Conservation (phyloP, 2,797 vertebrate genomes). For the Naso thynnoides region DNA sequence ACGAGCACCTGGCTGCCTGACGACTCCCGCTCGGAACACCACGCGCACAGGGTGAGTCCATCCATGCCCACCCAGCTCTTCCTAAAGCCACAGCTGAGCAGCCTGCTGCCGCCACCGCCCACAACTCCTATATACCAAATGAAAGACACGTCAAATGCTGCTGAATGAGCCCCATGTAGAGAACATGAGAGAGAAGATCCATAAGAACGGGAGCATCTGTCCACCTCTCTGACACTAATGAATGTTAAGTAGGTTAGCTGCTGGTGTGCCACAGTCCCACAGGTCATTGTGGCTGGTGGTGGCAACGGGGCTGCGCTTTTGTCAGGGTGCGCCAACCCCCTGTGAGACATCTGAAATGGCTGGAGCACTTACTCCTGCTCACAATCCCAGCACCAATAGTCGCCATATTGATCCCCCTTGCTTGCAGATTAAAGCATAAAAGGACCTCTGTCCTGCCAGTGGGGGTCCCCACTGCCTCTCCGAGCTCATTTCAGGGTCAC, state of each 20-base stretch:
- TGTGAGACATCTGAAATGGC: conserved; percentile 76
- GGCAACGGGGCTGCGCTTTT: conserved; percentile 79
- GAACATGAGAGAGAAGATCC: conserved; percentile 77
- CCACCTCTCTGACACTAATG: conserved; percentile 88
- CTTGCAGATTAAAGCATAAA: conserved; percentile 96
- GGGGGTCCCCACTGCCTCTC: conserved; percentile 88
- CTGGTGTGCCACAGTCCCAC: conserved; percentile 86
- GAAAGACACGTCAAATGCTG: conserved; percentile 74
- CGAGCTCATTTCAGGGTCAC: conserved; percentile 93
- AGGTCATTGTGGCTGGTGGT: conserved; percentile 86
- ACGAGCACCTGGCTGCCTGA: conserved; percentile 54
- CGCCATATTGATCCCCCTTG: conserved; percentile 93
- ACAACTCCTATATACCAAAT: conserved; percentile 61
- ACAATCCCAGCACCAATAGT: conserved; percentile 87
- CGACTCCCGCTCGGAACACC: conserved; percentile 45
- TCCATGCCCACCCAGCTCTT: conserved; percentile 63
- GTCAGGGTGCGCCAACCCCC: conserved; percentile 84
- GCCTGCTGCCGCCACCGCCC: conserved; percentile 60
- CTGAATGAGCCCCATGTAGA: conserved; percentile 78
- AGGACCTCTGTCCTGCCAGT: conserved; percentile 88
- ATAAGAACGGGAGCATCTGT: conserved; percentile 86
- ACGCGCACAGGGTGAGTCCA: conserved; percentile 74
- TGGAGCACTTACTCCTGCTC: conserved; percentile 89
- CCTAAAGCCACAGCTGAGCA: conserved; percentile 56
- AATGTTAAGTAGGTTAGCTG: conserved; percentile 91